A percentile compares a stretch with the other conserved stretches of the same genome.
Conservation (phyloP, 2,113 vertebrate species). For the Semicossyphus pulcher region DNA sequence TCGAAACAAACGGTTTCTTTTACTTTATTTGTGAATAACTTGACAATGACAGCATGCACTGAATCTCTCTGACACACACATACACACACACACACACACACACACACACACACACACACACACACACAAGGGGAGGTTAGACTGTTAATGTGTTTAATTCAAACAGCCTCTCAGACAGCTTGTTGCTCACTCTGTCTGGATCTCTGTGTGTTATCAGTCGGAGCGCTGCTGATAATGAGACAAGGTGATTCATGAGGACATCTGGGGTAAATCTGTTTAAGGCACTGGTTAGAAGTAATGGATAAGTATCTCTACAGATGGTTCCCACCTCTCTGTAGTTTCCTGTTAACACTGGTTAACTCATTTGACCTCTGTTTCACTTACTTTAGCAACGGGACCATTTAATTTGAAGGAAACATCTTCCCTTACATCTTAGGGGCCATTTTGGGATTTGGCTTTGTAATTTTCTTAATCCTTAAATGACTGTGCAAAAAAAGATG, state of each 20-base stretch:
- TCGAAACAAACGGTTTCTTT: too few relatives aligned
- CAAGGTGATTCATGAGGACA: slow-evolving; percentile 67
- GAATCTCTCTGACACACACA: too few relatives aligned
- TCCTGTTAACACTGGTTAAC: slow-evolving; percentile 27
- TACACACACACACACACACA: too few relatives aligned
- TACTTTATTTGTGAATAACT: too few relatives aligned
- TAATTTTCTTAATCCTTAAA: slow-evolving; percentile 33
- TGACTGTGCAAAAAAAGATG: slow-evolving; percentile 3
- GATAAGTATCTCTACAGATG: slow-evolving; percentile 17
- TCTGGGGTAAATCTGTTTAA: slow-evolving; percentile 55
- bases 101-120: slow-evolving; percentile 2
- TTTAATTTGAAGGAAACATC: slow-evolving; percentile 16
- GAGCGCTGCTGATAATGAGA: slow-evolving; percentile 41
- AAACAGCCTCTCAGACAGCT: slow-evolving; percentile 52
- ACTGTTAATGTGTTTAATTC: slow-evolving; percentile 48
- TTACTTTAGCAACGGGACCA: slow-evolving; percentile 9
- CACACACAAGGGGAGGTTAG: slow-evolving; percentile 18
- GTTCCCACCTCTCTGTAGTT: slow-evolving; percentile 16
- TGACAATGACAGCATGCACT: too few relatives aligned
- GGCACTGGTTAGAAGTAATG: slow-evolving; percentile 13
- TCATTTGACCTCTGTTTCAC: slow-evolving; percentile 29
- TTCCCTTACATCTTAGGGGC: background rate
- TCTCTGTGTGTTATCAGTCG: slow-evolving; percentile 52
- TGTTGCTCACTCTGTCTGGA: slow-evolving; percentile 47
- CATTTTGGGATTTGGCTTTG: slow-evolving; percentile 40